Percentiles rank a stretch among this genome's conserved stretches.
Conservation (phyloP, 2,888 invertebrate genomes). For the Malthinus seriepunctatus region DNA sequence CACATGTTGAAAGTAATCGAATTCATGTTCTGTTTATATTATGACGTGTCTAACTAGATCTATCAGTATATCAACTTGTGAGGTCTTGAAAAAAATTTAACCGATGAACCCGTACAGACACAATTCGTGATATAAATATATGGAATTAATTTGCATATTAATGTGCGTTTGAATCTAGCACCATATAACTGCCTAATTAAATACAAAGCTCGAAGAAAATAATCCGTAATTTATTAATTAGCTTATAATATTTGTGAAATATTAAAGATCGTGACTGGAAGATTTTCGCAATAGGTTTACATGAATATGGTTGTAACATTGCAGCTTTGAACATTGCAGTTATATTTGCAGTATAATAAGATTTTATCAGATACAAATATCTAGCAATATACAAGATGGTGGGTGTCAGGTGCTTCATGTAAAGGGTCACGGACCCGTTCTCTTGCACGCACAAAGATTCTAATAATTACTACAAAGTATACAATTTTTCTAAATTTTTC, state of each 20-base stretch:
- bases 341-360: slow-evolving; percentile 26
- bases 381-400: slow-evolving; percentile 20
- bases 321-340: slow-evolving; percentile 23
- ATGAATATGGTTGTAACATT: slow-evolving; percentile 17
- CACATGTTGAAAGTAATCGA: too few relatives aligned
- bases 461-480: too few relatives aligned
- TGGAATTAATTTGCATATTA: too few relatives aligned
- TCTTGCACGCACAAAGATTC: not conserved
- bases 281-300: slow-evolving; percentile 29
- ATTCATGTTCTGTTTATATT: too few relatives aligned
- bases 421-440: slow-evolving; percentile 18
- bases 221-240: slow-evolving; percentile 27
- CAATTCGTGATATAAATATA: too few relatives aligned
- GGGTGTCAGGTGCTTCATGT: slow-evolving; percentile 18
- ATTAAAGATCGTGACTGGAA: slow-evolving; percentile 26
- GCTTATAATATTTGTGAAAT: slow-evolving; percentile 26
- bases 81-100: too few relatives aligned
- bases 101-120: too few relatives aligned
- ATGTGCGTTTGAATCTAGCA: too few relatives aligned
- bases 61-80: too few relatives aligned
- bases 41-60: too few relatives aligned
- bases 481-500: too few relatives aligned
- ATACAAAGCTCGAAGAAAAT: slow-evolving; percentile 3
- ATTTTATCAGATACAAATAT: slow-evolving; percentile 23
- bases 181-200: too few relatives aligned